phyloP scores from a whole-genome alignment of 2,797 vertebrate genomes.

The Muscicapa comitata region DNA sequence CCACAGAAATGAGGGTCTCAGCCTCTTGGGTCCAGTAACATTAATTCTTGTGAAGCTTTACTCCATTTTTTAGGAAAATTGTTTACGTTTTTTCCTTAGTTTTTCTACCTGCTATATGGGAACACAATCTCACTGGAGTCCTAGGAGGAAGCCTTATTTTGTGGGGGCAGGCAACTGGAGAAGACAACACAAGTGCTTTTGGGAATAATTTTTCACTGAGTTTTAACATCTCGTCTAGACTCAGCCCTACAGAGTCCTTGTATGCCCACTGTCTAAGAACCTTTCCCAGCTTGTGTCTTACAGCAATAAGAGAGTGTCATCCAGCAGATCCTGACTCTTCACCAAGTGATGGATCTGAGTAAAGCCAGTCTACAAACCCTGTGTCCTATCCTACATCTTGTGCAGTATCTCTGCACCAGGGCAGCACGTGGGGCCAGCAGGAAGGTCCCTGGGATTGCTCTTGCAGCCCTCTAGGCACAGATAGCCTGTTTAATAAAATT shows the following conservation, averaged over 20 bases:
- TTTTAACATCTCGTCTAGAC: background rate
- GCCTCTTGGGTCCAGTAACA: background rate
- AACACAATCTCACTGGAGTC: background rate
- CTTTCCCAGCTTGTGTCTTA: background rate
- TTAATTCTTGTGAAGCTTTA: background rate
- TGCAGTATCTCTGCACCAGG: background rate
- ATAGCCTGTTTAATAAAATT: background rate
- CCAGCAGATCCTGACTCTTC: background rate
- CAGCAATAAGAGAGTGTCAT: background rate
- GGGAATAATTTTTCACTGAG: background rate
- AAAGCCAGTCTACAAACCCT: background rate
- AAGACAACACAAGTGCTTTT: background rate
- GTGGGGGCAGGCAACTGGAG: background rate
- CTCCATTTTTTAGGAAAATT: background rate
- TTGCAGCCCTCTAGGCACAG: background rate
- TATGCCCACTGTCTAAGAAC: background rate
- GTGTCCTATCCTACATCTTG: background rate
- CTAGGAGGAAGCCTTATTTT: background rate
- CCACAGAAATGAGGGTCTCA: slow-evolving; percentile 1
- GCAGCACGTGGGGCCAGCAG: accelerated
- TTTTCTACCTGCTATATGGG: background rate
- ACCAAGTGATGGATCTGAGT: background rate
- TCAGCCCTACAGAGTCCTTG: background rate
- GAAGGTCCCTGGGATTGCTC: background rate
- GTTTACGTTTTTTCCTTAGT: background rate